These are phyloP conservation scores for Escarpia spicata DNA, from an alignment of 2,888 invertebrate genomes.

Conservation along the genomic window DNA sequence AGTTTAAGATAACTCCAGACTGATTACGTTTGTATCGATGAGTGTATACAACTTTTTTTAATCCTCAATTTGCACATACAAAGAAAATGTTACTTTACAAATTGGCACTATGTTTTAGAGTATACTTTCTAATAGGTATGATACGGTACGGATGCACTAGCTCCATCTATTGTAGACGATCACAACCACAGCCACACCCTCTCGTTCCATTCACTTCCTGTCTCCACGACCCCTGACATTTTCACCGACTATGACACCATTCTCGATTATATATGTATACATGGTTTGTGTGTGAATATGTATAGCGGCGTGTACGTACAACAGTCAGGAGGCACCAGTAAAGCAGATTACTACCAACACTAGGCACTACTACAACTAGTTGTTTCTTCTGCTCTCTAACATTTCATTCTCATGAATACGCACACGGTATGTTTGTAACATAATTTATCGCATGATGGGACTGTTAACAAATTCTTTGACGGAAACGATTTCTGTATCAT, in stretches of 20 bases:
- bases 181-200: neutral
- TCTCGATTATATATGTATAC: neutral
- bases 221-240: neutral
- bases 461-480: neutral
- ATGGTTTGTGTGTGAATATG: neutral
- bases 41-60: neutral
- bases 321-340: neutral
- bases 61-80: neutral
- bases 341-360: neutral
- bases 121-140: neutral
- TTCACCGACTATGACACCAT: neutral
- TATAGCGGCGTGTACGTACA: neutral
- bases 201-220: neutral
- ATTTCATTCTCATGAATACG: neutral
- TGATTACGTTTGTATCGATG: neutral
- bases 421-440: neutral
- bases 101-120: neutral
- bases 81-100: neutral
- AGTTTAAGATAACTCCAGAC: neutral
- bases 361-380: neutral
- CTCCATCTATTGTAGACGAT: neutral
- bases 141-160: neutral
- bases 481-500: neutral
- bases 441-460: conserved; percentile 13
- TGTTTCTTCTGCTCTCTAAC: neutral